A percentile compares a stretch with the other conserved stretches of the same genome.
These are phyloP conservation scores for Sebastes steindachneri DNA, from an alignment of 2,797 vertebrate genomes.

Conservation along the genomic window DNA sequence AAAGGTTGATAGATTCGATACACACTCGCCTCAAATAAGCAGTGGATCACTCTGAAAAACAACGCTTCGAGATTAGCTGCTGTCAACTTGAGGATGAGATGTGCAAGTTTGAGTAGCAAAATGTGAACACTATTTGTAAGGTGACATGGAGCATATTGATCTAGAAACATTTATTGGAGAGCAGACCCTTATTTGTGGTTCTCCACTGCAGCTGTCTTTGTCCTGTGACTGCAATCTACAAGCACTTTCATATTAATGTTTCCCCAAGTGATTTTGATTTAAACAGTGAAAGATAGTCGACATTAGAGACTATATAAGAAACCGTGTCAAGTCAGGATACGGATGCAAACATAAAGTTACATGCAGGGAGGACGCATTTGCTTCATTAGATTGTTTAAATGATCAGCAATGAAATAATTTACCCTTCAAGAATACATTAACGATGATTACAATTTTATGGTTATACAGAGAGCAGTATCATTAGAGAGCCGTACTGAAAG, in stretches of 20 bases:
- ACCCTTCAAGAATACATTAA: slow-evolving; percentile 75
- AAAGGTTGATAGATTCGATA: slow-evolving; percentile 87
- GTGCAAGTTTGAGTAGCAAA: slow-evolving; percentile 68
- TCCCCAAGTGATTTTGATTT: slow-evolving; percentile 17
- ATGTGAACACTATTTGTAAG: slow-evolving; percentile 68
- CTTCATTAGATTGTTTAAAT: slow-evolving; percentile 59
- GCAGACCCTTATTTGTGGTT: slow-evolving; percentile 58
- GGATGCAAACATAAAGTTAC: slow-evolving; percentile 21
- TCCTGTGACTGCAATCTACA: slow-evolving; percentile 21
- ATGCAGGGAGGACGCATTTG: slow-evolving; percentile 39
- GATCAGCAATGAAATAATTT: slow-evolving; percentile 71
- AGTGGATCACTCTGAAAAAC: slow-evolving; percentile 81
- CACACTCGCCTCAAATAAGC: slow-evolving; percentile 76
- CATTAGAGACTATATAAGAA: slow-evolving; percentile 1
- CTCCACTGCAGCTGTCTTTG: slow-evolving; percentile 2
- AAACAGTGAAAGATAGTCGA: neutral
- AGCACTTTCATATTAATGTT: slow-evolving; percentile 33
- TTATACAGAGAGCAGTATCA: slow-evolving; percentile 57
- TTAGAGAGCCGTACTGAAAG: slow-evolving; percentile 63
- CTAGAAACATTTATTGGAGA: slow-evolving; percentile 64
- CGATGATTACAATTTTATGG: slow-evolving; percentile 74
- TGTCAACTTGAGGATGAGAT: slow-evolving; percentile 81
- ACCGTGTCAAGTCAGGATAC: slow-evolving; percentile 1
- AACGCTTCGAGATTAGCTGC: slow-evolving; percentile 83
- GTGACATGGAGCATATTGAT: slow-evolving; percentile 76